Conservation (phyloP, 2,888 invertebrate genomes). For the Cyaniris semiargus region DNA sequence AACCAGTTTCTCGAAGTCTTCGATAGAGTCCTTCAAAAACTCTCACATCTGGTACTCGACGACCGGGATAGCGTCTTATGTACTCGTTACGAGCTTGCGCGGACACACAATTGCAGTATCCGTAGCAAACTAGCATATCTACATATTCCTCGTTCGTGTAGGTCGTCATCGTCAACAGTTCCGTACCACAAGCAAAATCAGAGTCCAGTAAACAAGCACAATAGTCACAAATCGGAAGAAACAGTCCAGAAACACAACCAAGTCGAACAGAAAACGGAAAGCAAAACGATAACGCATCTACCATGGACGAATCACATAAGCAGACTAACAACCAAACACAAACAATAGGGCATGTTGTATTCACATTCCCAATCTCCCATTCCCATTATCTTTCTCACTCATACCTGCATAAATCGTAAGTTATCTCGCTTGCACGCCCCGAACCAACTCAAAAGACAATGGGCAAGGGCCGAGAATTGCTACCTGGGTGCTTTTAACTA, state of each 20-base stretch:
- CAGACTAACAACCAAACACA: slow-evolving; percentile 34
- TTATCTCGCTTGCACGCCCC: too few relatives aligned
- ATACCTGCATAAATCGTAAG: too few relatives aligned
- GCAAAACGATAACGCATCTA: slow-evolving; percentile 32
- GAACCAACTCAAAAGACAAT: too few relatives aligned
- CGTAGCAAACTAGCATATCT: slow-evolving; percentile 28
- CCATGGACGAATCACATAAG: slow-evolving; percentile 33
- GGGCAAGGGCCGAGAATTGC: too few relatives aligned
- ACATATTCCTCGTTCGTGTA: slow-evolving; percentile 25
- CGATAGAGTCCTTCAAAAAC: slow-evolving; percentile 43
- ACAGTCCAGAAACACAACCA: slow-evolving; percentile 28
- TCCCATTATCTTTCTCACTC: too few relatives aligned
- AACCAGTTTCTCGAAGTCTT: slow-evolving; percentile 33
- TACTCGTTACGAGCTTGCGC: slow-evolving; percentile 43
- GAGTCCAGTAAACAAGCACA: slow-evolving; percentile 23
- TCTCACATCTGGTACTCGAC: slow-evolving; percentile 44
- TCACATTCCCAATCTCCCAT: too few relatives aligned
- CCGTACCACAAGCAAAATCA: slow-evolving; percentile 10
- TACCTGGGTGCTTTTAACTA: too few relatives aligned
- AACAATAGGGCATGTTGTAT: neutral
- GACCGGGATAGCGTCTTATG: slow-evolving; percentile 42
- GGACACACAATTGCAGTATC: slow-evolving; percentile 35
- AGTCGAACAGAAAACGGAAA: slow-evolving; percentile 25
- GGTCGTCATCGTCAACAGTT: slow-evolving; percentile 25
- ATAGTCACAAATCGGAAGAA: slow-evolving; percentile 20